Evolutionary conservation across 2,888 invertebrate species (phyloP), one percentile per base, ranked within the genome.

Genomic region (Cybosia mesomella): DNA sequence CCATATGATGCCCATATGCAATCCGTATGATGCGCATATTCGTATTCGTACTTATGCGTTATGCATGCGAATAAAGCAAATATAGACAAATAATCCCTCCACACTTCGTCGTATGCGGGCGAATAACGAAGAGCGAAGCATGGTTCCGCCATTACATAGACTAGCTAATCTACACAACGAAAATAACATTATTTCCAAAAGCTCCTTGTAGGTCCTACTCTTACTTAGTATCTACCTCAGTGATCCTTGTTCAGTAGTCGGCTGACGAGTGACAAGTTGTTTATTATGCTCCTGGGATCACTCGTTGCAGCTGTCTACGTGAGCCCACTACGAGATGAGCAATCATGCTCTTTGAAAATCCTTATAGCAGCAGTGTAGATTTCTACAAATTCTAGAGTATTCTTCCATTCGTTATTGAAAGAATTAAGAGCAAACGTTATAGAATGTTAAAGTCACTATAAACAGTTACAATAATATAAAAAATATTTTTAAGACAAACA

Each of bases 231-330:
- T 39, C 39, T 39, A 15, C 39, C 15, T 18, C 49, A 49, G 49
- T n/a, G n/a, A 49, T 28, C 65, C 58, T 55, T 60, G 32, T 55
- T 36, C 60, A 66, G 54, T 15, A 39, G 60, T 49, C 64, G n/a
- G 13, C 54, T 55, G 58, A 58, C 58, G 32, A 34, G 39, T 59
- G 66, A 66, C 36, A 54, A 60, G 60, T 66, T 66, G 60, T 60
- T 66, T 66, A 66, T 66, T 66, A 66, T 66, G 60, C 66, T 64
- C 64, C 53, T 24, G 53, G 66, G 60, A 66, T 60, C 58, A 39
- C 39, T n/a, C 53, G 24, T 28, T 60, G 66, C 66, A 66, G 60
- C 34, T 36, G 53, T 54, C 53, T 66, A 66, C 66, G 66, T 66
- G 66, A 53, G 58, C 22, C 54, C 9, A 66, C 66, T 66, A n/a